Percentiles rank a stretch among this genome's conserved stretches.
Conservation (phyloP, 2,888 invertebrate species). For the Drosophila acutilabella region DNA sequence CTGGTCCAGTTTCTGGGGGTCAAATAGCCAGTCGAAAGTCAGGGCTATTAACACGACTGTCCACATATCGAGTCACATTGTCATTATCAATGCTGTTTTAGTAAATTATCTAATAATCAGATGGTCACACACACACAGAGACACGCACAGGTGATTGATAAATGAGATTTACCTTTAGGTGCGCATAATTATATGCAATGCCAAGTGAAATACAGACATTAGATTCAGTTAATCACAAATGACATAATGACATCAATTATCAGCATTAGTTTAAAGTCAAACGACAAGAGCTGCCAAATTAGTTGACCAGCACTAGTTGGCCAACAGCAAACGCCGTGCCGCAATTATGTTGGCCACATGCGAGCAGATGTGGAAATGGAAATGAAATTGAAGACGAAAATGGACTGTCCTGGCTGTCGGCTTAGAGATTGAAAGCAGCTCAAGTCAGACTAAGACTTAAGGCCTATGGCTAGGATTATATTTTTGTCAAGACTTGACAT, state of each 20-base stretch:
- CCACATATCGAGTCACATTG: slow-evolving; percentile 12
- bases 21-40: slow-evolving; percentile 56
- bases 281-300: slow-evolving; percentile 38
- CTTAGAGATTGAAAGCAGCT: slow-evolving; percentile 32
- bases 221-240: slow-evolving; percentile 63
- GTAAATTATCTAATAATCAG: slow-evolving; percentile 60
- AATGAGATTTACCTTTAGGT: slow-evolving; percentile 67
- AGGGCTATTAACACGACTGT: slow-evolving; percentile 52
- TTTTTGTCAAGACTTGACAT: slow-evolving; percentile 49
- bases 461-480: slow-evolving; percentile 53
- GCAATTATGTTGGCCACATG: slow-evolving; percentile 45
- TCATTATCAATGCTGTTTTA: slow-evolving; percentile 51
- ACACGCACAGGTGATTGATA: slow-evolving; percentile 55
- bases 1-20: slow-evolving; percentile 48
- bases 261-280: slow-evolving; percentile 70
- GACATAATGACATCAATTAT: slow-evolving; percentile 74
- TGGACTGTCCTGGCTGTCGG: slow-evolving; percentile 16
- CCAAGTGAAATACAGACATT: slow-evolving; percentile 2
- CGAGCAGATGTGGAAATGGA: slow-evolving; percentile 15
- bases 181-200: slow-evolving; percentile 66
- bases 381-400: not conserved
- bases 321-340: slow-evolving; percentile 17
- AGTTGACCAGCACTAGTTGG: slow-evolving; percentile 34
- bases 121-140: not conserved
- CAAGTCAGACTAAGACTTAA: slow-evolving; percentile 32